Base-by-base conservation (phyloP, 35 echinoderm and acorn worm genomes). In the Acanthaster planci region DNA sequence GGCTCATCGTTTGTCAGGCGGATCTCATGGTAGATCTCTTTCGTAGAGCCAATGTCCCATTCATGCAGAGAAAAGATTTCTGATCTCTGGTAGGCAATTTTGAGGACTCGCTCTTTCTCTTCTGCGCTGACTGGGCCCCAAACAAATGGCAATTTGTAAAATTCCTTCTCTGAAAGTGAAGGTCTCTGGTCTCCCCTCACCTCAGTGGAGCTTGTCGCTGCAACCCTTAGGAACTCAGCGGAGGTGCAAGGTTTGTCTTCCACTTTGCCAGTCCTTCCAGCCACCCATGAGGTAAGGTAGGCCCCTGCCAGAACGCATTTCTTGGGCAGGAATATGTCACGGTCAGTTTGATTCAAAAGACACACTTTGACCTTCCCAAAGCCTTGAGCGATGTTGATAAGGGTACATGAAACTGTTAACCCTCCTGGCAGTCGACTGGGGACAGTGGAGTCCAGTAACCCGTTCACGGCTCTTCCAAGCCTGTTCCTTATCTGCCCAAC, bases 1-100 rank as follows among this genome's bases (percentile, higher is more conserved):
- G 57, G 57, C 57, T 60, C 57, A 60, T 60, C 57, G 19, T 60
- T 60, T 19, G 17, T 60, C 57, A 60, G 57, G 15, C 9, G 76
- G 34, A 78, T 78, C 32, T 78, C 76, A 78, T 78, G 34, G 12
- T 78, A 37, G 21, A 37, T 21, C 35, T 44, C 76, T 30, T 3
- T 78, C 2, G 76, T 44, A n/a, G 18, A 3, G 2, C 40, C 76
- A 78, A 39, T 39, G 32, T 78, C 76, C 34, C 34, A 78, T 10
- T 78, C 76, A 78, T 78, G 76, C 26, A 4, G 5, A 60, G 57
- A 5, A 29, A 60, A 60, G 26, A n/a, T 18, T 60, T 60, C 57
- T 3, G 57, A 5, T 18, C 57, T 60, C 17, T 60, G 57, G 19
- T 22, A 60, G 5, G 57, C 57, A 5, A 60, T 60, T 18, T 60